A percentile compares a stretch with the other conserved stretches of the same genome.
Evolutionary conservation across 1,140 invertebrate species (phyloP).

Genomic region (Lepidurus couesii): DNA sequence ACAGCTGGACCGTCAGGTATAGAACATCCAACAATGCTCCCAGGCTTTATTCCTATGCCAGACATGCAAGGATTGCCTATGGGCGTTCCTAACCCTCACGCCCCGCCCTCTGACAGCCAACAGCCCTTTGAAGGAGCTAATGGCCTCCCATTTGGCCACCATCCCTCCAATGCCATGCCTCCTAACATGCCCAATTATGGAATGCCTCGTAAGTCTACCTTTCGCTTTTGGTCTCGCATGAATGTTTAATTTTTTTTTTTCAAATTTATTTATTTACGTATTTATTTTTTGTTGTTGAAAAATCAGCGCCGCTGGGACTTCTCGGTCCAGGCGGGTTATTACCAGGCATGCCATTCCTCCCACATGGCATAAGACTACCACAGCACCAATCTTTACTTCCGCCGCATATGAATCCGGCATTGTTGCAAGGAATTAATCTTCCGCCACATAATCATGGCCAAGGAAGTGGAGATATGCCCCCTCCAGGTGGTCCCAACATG

Average conservation of each 20-base stretch:
- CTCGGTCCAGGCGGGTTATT: constrained; percentile 34
- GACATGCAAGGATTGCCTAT: constrained; percentile 38
- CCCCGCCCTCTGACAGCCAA: constrained; percentile 43
- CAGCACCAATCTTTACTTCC: constrained; percentile 32
- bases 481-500: constrained; percentile 7
- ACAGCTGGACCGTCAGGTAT: not conserved
- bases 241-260: not conserved
- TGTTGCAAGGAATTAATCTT: constrained; percentile 3
- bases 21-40: constrained; percentile 33
- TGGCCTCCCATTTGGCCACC: constrained; percentile 51
- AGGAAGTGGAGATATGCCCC: constrained; percentile 23
- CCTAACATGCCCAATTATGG: constrained; percentile 50
- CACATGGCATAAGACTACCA: constrained; percentile 34
- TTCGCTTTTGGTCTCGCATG: not conserved
- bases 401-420: constrained; percentile 24
- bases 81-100: constrained; percentile 44
- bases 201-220: constrained; percentile 46
- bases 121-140: constrained; percentile 56
- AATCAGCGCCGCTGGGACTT: constrained; percentile 27
- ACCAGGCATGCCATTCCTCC: constrained; percentile 39
- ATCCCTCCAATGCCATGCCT: constrained; percentile 45
- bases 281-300: constrained; percentile 1
- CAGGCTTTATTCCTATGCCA: constrained; percentile 41
- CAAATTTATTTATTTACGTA: constrained; percentile 18
- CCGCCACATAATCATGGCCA: constrained; percentile 1